These are phyloP conservation scores for Aulostomus chinensis DNA, from an alignment of 2,797 vertebrate genomes.

Conservation along the genomic window DNA sequence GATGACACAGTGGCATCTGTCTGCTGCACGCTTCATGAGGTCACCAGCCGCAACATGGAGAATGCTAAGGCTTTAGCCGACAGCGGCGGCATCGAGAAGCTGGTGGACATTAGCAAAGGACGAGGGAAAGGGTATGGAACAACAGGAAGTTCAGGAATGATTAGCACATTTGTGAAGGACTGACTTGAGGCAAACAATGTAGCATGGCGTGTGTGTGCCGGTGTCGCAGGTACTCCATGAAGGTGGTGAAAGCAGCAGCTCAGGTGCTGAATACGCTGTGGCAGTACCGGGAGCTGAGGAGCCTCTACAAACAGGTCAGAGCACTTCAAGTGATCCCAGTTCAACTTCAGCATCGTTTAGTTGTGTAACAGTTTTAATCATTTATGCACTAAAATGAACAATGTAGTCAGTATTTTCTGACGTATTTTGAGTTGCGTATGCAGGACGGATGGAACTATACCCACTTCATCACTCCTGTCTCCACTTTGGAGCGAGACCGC, in stretches of 20 bases:
- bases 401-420: no score
- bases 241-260: conserved; percentile 96
- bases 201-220: not conserved
- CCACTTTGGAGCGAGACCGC: conserved; percentile 93
- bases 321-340: no score
- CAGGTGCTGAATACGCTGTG: conserved; percentile 97
- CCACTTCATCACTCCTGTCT: conserved; percentile 96
- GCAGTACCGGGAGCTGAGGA: conserved; percentile 97
- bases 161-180: no score
- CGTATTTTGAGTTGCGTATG: conserved; percentile 2
- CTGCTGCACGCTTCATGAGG: conserved; percentile 96
- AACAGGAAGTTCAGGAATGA: not conserved
- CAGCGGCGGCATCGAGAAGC: conserved; percentile 93
- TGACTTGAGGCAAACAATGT: no score
- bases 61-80: conserved; percentile 95
- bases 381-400: no score
- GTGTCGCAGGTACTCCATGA: conserved; percentile 87
- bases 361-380: no score
- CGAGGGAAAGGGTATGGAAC: conserved; percentile 88
- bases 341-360: no score
- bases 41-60: conserved; percentile 98
- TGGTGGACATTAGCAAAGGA: conserved; percentile 97
- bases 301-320: conserved; percentile 95
- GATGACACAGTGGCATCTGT: conserved; percentile 95
- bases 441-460: conserved; percentile 99